Percentiles rank a stretch among this genome's conserved stretches.
phyloP scores from a whole-genome alignment of 2,888 invertebrate species.

The Coelopa pilipes region DNA sequence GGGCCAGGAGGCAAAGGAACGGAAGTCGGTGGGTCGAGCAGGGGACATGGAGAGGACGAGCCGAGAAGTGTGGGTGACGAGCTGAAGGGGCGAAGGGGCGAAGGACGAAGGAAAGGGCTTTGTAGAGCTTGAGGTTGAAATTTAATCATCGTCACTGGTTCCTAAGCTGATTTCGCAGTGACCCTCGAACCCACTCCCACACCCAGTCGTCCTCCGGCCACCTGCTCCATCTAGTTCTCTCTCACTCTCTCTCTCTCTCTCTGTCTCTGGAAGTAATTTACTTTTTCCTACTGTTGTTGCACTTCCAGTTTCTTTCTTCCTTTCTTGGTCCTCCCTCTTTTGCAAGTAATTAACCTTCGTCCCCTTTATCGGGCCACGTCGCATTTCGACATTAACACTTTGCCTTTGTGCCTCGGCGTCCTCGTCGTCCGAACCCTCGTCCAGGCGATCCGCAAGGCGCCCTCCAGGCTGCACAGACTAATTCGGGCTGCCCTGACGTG shows the following conservation, averaged over 20 bases:
- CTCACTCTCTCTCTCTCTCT: not conserved
- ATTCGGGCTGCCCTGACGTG: no score
- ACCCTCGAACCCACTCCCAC: not conserved
- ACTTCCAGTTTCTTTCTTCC: no score
- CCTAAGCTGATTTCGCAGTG: not conserved
- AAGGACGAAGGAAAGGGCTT: conserved; percentile 4
- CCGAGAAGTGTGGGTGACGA: no score
- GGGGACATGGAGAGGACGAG: no score
- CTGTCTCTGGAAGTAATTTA: conserved; percentile 50
- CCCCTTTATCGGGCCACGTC: conserved; percentile 26
- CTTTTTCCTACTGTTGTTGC: conserved; percentile 47
- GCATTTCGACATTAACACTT: not conserved
- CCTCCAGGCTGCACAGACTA: no score
- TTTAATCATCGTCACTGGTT: conserved; percentile 20
- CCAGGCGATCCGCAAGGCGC: no score
- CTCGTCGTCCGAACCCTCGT: no score
- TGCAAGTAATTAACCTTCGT: conserved; percentile 53
- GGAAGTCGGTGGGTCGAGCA: no score
- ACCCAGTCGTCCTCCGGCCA: not conserved
- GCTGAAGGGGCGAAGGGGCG: no score
- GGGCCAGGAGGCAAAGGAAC: no score
- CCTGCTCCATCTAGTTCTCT: no score
- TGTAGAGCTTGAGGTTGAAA: conserved; percentile 18
- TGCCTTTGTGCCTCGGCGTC: conserved; percentile 5
- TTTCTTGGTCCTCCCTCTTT: no score